Percentiles rank a stretch among this genome's conserved stretches.
These are phyloP conservation scores for Apaloderma vittatum DNA, from an alignment of 2,113 vertebrate genomes.

Conservation along the genomic window DNA sequence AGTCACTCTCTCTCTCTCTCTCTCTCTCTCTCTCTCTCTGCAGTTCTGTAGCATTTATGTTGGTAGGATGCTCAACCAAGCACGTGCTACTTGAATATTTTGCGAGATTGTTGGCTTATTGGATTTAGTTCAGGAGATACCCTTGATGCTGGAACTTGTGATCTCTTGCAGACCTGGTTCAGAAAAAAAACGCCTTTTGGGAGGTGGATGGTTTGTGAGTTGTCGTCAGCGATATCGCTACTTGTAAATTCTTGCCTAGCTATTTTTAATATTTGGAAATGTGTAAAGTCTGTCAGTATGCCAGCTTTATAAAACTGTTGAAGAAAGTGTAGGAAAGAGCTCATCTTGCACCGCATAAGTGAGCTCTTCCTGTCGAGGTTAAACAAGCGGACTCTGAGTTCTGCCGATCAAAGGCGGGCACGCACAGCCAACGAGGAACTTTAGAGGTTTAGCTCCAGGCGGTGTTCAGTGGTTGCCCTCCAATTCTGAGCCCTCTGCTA, in stretches of 20 bases:
- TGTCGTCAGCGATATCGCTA: neutral
- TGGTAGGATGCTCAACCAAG: neutral
- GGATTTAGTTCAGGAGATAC: neutral
- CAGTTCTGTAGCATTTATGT: neutral
- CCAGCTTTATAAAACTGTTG: slow-evolving; percentile 10
- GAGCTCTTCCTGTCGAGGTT: slow-evolving; percentile 52
- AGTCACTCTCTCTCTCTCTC: neutral
- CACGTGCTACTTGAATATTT: neutral
- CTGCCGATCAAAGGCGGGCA: slow-evolving; percentile 12
- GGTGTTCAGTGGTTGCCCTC: slow-evolving; percentile 44
- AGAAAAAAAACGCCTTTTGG: rapidly evolving
- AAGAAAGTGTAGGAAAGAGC: slow-evolving; percentile 51
- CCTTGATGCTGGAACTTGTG: neutral
- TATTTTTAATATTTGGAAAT: slow-evolving; percentile 43
- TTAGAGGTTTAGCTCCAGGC: slow-evolving; percentile 52
- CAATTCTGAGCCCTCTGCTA: slow-evolving; percentile 49
- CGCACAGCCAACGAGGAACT: neutral
- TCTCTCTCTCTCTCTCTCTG: neutral
- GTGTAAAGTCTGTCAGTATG: slow-evolving; percentile 31
- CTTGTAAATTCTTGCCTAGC: slow-evolving; percentile 29
- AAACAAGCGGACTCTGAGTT: slow-evolving; percentile 20
- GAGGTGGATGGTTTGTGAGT: neutral
- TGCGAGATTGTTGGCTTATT: neutral
- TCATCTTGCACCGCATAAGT: slow-evolving; percentile 40
- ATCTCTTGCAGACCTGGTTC: neutral